phyloP scores from a whole-genome alignment of 2,888 invertebrate species.

The Megamerina dolium region DNA sequence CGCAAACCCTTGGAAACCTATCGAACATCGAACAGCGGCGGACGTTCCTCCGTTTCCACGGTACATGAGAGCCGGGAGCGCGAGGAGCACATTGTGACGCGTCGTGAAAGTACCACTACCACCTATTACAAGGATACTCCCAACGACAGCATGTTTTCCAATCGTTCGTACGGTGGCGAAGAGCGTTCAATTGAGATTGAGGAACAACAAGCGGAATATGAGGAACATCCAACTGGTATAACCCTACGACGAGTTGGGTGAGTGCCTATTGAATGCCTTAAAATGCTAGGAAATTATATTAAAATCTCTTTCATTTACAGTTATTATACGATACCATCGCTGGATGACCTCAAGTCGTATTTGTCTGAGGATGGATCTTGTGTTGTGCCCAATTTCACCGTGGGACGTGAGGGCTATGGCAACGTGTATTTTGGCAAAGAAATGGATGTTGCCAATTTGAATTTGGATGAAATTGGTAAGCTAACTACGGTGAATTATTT shows the following conservation, averaged over 20 bases:
- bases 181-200: constrained; percentile 30
- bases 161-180: constrained; percentile 33
- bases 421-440: constrained; percentile 80
- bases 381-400: constrained; percentile 76
- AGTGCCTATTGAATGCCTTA: constrained; percentile 7
- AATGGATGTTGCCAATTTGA: constrained; percentile 77
- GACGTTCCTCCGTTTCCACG: constrained; percentile 34
- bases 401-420: constrained; percentile 86
- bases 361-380: constrained; percentile 70
- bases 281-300: background rate
- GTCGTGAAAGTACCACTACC: background rate
- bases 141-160: constrained; percentile 34
- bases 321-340: constrained; percentile 84
- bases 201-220: constrained; percentile 22
- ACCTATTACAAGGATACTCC: constrained; percentile 28
- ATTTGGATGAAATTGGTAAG: constrained; percentile 77
- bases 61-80: constrained; percentile 41
- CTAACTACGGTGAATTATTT: background rate
- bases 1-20: constrained; percentile 41
- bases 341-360: constrained; percentile 72
- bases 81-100: constrained; percentile 22
- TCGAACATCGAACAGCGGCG: constrained; percentile 13
- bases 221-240: constrained; percentile 67
- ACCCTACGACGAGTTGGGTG: constrained; percentile 65
- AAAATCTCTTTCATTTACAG: constrained; percentile 13